Conservation (phyloP, 2,113 vertebrate genomes). For the Irena cyanogastra region DNA sequence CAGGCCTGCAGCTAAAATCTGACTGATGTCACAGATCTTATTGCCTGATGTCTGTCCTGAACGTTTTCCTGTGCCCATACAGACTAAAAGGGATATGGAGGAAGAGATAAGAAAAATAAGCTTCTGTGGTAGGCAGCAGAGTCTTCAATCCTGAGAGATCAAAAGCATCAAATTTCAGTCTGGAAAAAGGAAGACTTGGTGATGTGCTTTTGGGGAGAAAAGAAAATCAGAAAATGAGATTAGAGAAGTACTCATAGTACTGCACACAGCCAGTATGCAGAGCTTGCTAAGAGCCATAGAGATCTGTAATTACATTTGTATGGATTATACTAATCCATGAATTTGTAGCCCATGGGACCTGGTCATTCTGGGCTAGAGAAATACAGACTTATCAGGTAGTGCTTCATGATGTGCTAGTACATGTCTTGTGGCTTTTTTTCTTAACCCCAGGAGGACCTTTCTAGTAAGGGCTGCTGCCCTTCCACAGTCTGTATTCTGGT, state of each 20-base stretch:
- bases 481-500: background rate
- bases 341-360: background rate
- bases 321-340: conserved; percentile 47
- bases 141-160: background rate
- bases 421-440: background rate
- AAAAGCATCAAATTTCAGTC: conserved; percentile 5
- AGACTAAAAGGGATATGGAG: background rate
- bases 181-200: background rate
- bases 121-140: background rate
- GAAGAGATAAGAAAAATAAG: background rate
- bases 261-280: background rate
- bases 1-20: background rate
- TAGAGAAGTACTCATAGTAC: conserved; percentile 18
- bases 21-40: background rate
- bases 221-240: conserved; percentile 29
- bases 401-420: background rate
- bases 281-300: conserved; percentile 9
- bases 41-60: background rate
- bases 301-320: conserved; percentile 49
- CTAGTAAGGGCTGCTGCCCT: background rate
- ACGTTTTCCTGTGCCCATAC: background rate
- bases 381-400: background rate
- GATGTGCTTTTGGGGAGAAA: background rate
- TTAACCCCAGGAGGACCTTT: background rate
- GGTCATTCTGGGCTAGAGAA: background rate